phyloP scores from a whole-genome alignment of 1,140 invertebrate species.

The Sitodiplosis mosellana region DNA sequence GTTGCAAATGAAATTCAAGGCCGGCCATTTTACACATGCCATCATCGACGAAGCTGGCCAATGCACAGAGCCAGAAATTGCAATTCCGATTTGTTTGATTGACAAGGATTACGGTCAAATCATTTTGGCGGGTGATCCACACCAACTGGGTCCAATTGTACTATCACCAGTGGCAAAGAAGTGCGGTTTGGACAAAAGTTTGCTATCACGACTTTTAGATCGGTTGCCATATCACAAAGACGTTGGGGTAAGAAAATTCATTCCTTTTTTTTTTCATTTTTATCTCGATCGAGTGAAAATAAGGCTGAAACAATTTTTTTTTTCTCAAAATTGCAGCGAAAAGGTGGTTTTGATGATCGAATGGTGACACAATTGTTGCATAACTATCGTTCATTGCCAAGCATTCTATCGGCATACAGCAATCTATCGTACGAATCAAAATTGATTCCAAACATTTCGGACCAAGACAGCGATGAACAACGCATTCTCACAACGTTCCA shows the following conservation, averaged over 20 bases:
- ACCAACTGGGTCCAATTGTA: conserved; percentile 75
- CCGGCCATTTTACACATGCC: conserved; percentile 69
- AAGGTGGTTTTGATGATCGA: conserved; percentile 43
- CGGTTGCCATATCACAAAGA: conserved; percentile 46
- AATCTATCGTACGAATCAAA: conserved; percentile 54
- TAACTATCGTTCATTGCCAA: conserved; percentile 63
- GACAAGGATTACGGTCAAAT: conserved; percentile 40
- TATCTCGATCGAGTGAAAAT: too few relatives aligned
- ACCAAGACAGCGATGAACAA: conserved; percentile 12
- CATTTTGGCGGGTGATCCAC: conserved; percentile 76
- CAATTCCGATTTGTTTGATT: conserved; percentile 46
- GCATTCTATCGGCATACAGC: conserved; percentile 57
- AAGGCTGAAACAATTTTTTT: conserved; percentile 2
- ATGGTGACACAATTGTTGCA: conserved; percentile 51
- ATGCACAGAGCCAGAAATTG: conserved; percentile 70
- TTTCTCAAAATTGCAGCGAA: conserved; percentile 9
- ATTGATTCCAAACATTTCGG: conserved; percentile 17
- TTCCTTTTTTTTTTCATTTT: too few relatives aligned
- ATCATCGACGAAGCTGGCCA: conserved; percentile 86
- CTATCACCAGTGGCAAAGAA: conserved; percentile 38
- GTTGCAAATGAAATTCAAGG: conserved; percentile 40
- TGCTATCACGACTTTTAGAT: conserved; percentile 46
- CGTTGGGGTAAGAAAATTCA: conserved; percentile 13
- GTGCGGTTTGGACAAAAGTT: conserved; percentile 49
- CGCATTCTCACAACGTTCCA: too few relatives aligned